Evolutionary conservation across 2,888 invertebrate genomes (phyloP), one percentile per base, ranked within the genome.

Genomic region (Lomographa bimaculata): DNA sequence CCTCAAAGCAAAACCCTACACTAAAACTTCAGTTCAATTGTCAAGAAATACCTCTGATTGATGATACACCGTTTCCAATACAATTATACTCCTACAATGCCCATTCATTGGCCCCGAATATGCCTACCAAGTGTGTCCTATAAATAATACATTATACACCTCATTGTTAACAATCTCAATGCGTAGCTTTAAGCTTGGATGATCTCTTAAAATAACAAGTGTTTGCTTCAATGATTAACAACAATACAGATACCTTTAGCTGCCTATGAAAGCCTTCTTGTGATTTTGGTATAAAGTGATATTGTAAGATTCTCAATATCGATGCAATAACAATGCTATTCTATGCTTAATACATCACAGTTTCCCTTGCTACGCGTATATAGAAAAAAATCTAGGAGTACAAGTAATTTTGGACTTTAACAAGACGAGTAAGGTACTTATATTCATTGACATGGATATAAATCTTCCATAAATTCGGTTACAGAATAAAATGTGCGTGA

Each of bases 161-260:
- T 79, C 71, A 71, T 85, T 86, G 84, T 86, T 76, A 60, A 48
- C 67, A 61, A 69, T 64, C 71, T 77, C 75, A 81, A 81, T 79
- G 78, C 63, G 66, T 77, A 76, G 72, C 86, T 77, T 83, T 83
- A 83, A 81, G 82, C 86, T 73, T 85, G 85, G 89, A 87, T 89
- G 89, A 89, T 89, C 89, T 85, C 87, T 87, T 86, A 87, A 89
- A 89, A 89, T 89, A 89, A 89, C 89, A 89, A 89, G 89, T 89
- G 89, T 89, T 89, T 89, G 89, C 89, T 89, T 87, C 85, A 87
- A 78, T 86, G 89, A 89, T 89, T 89, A 89, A 77, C 81, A 73
- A 89, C 89, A 89, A 89, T 85, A 71, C 76, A 61, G 65, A 75
- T 74, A 84, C 85, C 83, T 87, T 86, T 87, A 79, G 84, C 84